Evolutionary conservation across 30 jellyfish, hydroid and myxozoan species (phyloP), one percentile per base, ranked within the genome.

Genomic region (Phacellophora camtschatica): DNA sequence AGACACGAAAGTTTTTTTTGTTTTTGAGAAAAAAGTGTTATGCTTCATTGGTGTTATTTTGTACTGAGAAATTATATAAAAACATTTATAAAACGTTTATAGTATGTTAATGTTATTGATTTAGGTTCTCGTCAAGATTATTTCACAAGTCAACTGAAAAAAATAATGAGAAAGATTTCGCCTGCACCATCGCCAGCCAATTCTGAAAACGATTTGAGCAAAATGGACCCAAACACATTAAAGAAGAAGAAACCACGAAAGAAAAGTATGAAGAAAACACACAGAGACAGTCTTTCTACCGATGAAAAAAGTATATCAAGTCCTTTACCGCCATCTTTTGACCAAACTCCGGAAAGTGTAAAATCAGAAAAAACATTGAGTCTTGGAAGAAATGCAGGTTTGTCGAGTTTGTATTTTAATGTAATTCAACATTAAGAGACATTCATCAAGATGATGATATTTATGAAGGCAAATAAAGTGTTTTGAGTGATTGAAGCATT

Each of bases 151-250:
- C 87, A 62, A 22, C 20, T 87, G 0, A 68, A 62, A 41, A 87
- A 75, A 56, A 76, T 87, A 34, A 76, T 76, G 0, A 77, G 85
- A 43, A 79, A 79, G 33, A 80, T 93, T 92, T 77, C 99, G 33
- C 99, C 99, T 1, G 90, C 87, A 7, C 99, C 99, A 2, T 93
- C 99, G 0, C 99, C 99, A 2, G 96, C 81, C 0, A 93, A 93
- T 80, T 85, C 97, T 1, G 99, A 93, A 18, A 78, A 48, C 77
- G 98, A 92, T 31, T 90, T 67, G 37, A 87, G 88, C 69, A 84
- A 59, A 19, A 71, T 65, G 9, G 90, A 81, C 20, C 25, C 88
- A 15, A 56, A 58, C 22, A 72, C 82, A 9, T 13, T 62, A 69
- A 71, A 57, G 41, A 76, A 53, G 77, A 62, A 56, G 27, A 15